These are phyloP conservation scores for Epirrhoe tristata DNA, from an alignment of 2,888 invertebrate species.

Conservation along the genomic window DNA sequence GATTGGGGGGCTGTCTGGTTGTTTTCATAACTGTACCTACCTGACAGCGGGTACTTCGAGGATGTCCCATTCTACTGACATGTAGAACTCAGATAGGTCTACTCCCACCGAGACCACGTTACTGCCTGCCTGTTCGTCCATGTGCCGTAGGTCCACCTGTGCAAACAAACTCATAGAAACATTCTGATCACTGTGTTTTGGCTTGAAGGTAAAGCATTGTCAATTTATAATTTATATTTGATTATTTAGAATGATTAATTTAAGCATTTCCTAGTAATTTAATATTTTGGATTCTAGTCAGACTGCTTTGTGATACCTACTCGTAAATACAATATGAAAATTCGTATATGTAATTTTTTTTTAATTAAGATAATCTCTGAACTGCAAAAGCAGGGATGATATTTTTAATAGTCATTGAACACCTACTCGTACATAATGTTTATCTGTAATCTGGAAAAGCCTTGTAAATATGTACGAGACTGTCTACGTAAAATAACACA, in stretches of 20 bases:
- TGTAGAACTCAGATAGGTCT: slow-evolving; percentile 98
- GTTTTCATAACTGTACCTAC: slow-evolving; percentile 72
- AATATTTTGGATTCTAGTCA: not conserved
- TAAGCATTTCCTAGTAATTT: not conserved
- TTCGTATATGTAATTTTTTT: not conserved
- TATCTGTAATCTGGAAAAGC: not conserved
- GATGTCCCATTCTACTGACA: slow-evolving; percentile 99
- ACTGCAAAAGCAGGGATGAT: not conserved
- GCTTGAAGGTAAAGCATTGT: slow-evolving; percentile 8
- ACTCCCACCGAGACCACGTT: slow-evolving; percentile 97
- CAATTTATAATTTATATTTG: slow-evolving; percentile 4
- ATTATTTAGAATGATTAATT: not conserved
- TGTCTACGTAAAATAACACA: slow-evolving; percentile 24
- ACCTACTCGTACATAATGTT: no score
- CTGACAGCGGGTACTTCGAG: slow-evolving; percentile 97
- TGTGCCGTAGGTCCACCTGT: slow-evolving; percentile 96
- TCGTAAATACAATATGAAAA: no score
- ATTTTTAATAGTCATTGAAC: no score
- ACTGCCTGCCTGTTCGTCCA: slow-evolving; percentile 95
- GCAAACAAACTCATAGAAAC: slow-evolving; percentile 55
- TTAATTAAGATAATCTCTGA: not conserved
- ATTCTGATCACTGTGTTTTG: slow-evolving; percentile 23
- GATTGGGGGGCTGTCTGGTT: not conserved
- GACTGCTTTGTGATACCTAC: not conserved
- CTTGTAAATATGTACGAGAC: slow-evolving; percentile 10